Base-by-base conservation (phyloP, 2,888 invertebrate species). In the Linnaemya tessellans region DNA sequence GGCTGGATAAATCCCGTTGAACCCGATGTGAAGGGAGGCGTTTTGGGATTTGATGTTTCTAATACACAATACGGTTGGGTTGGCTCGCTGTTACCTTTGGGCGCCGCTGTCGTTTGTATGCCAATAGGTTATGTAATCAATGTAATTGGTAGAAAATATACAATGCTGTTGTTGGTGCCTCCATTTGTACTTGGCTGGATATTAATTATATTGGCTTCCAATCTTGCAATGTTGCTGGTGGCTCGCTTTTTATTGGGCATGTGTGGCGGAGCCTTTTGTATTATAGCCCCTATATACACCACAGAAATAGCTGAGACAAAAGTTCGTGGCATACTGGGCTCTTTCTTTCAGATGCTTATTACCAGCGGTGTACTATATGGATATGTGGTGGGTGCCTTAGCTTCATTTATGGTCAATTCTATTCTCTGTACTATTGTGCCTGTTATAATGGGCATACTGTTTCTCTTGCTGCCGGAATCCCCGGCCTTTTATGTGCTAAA, bases 401-500 rank as follows among this genome's bases (percentile, higher is more conserved):
- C 91, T 0, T 68, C 87, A 38, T 90, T 92, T 4, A 90, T 90
- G 62, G 84, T 83, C 80, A 87, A 90, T 84, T 92, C 90, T 60
- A 67, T 92, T 3, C 87, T 92, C 0, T 91, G 91, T 67, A 91
- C 87, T 18, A 8, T 89, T 38, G 64, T 92, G 13, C 92, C 97
- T 0, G 89, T 97, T 0, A 87, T 96, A 7, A 96, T 97, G 88
- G 95, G 95, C 0, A 88, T 93, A 0, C 93, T 96, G 0, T 96
- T 97, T 92, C 94, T 96, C 89, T 96, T 96, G 88, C 96, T 98
- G 95, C 98, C 98, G 0, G 98, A 98, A 92, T 95, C 97, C 2
- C 98, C 98, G 0, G 94, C 95, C 41, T 97, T 94, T 90, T 93
- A 95, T 87, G 93, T 96, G 84, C 89, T 88, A 56, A 95, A 95